phyloP scores from a whole-genome alignment of 2,113 vertebrate genomes.

The Osmerus mordax region DNA sequence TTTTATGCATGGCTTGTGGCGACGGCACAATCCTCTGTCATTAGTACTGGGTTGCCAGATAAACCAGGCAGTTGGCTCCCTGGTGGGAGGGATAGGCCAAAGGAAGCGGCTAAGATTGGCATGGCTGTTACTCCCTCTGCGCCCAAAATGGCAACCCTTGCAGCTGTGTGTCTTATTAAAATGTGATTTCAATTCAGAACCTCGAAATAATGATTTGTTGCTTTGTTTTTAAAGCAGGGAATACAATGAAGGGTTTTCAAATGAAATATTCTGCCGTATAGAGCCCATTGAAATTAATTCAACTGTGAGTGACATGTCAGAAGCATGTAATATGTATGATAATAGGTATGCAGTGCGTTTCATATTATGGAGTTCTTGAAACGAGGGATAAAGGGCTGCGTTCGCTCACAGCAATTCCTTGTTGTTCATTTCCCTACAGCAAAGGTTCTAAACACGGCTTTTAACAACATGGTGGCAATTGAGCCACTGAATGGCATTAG shows the following conservation, averaged over 20 bases:
- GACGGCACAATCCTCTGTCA: conserved; percentile 2
- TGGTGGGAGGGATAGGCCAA: conserved; percentile 2
- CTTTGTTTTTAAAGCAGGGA: background rate
- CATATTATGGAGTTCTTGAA: conserved; percentile 14
- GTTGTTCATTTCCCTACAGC: conserved; percentile 17
- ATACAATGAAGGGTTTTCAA: background rate
- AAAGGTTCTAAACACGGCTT: conserved; percentile 5
- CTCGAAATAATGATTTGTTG: background rate
- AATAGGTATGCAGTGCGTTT: conserved; percentile 25
- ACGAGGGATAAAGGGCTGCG: background rate
- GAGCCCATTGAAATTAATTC: conserved; percentile 13
- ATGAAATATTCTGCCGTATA: background rate
- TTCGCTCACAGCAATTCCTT: conserved; percentile 9
- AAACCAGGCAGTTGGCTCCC: conserved; percentile 6
- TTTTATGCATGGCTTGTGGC: conserved; percentile 28
- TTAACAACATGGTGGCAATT: background rate
- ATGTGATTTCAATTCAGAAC: background rate
- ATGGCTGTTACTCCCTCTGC: background rate
- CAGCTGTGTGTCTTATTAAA: conserved; percentile 9
- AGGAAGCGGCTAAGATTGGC: background rate
- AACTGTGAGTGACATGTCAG: background rate
- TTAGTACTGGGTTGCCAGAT: conserved; percentile 11
- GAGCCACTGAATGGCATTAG: conserved; percentile 7
- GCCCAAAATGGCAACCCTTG: conserved; percentile 9
- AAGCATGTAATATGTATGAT: conserved; percentile 26